Evolutionary conservation across 1,140 invertebrate genomes (phyloP).

Genomic region (Cheumatopsyche charites): DNA sequence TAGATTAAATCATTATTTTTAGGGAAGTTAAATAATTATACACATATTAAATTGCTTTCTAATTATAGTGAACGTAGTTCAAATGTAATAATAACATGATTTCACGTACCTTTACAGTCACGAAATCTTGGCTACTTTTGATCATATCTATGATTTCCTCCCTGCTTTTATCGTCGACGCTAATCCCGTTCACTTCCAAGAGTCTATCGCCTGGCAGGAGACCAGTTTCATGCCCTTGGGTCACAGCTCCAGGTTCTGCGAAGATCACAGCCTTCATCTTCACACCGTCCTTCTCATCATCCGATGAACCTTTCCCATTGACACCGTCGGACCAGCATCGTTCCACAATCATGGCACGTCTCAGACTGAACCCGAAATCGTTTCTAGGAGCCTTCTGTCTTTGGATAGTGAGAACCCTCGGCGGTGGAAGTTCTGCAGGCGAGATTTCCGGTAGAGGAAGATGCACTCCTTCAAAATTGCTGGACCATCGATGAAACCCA

Average conservation of each 20-base stretch:
- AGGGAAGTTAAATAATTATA: not conserved
- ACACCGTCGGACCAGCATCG: conserved; percentile 58
- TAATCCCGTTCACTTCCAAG: conserved; percentile 86
- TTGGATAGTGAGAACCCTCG: conserved; percentile 78
- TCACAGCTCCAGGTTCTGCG: conserved; percentile 87
- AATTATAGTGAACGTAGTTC: not conserved
- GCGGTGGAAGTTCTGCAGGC: conserved; percentile 74
- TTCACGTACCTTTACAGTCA: conserved; percentile 80
- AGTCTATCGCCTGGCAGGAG: conserved; percentile 91
- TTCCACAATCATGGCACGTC: conserved; percentile 83
- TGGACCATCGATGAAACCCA: conserved; percentile 76
- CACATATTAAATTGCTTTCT: not conserved
- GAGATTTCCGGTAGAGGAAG: conserved; percentile 80
- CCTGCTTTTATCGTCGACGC: conserved; percentile 82
- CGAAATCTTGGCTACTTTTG: conserved; percentile 79
- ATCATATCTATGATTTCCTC: conserved; percentile 95
- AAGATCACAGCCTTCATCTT: conserved; percentile 83
- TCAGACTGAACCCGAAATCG: conserved; percentile 93
- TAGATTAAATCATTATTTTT: conserved; percentile 16
- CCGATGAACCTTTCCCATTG: conserved; percentile 48
- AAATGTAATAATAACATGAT: conserved; percentile 23
- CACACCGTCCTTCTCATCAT: conserved; percentile 57
- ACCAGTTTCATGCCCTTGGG: conserved; percentile 79
- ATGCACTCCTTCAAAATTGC: conserved; percentile 75
- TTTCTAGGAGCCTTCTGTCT: conserved; percentile 83